A percentile compares a stretch with the other conserved stretches of the same genome.
Conservation (phyloP, 2,888 invertebrate genomes). For the Anticlea derivata region DNA sequence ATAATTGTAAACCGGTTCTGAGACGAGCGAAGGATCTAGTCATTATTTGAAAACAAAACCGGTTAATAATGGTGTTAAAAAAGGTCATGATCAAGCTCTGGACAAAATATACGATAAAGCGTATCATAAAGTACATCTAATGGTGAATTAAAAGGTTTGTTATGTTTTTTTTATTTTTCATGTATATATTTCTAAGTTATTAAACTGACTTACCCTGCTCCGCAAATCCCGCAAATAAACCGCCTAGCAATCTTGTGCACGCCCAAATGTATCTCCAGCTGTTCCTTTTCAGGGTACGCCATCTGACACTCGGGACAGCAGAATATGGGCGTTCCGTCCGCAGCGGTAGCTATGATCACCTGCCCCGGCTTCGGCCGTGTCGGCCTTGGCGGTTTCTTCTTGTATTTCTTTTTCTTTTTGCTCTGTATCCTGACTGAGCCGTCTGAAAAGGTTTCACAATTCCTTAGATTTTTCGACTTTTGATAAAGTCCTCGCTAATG, state of each 20-base stretch:
- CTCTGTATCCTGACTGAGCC: conserved; percentile 54
- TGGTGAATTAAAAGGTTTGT: no score
- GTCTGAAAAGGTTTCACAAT: conserved; percentile 52
- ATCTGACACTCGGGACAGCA: conserved; percentile 93
- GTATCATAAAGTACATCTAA: no score
- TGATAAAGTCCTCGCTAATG: no score
- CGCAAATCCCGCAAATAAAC: conserved; percentile 90
- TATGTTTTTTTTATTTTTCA: no score
- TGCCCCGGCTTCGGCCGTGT: conserved; percentile 91
- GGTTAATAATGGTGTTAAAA: no score
- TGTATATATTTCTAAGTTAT: no score
- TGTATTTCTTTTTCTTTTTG: conserved; percentile 91
- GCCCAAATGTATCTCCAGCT: conserved; percentile 89
- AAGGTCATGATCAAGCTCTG: no score
- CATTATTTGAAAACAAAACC: no score
- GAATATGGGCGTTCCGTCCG: conserved; percentile 89
- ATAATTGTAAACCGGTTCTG: no score
- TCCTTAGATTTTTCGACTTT: no score
- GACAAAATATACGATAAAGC: no score
- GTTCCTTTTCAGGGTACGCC: conserved; percentile 91
- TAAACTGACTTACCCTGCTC: conserved; percentile 87
- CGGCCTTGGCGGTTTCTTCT: conserved; percentile 91
- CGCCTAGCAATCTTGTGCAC: conserved; percentile 92
- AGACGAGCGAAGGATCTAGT: no score
- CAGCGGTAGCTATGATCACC: conserved; percentile 89